These are phyloP conservation scores for Tylochromis polylepis DNA, from an alignment of 2,113 vertebrate species.

Conservation along the genomic window DNA sequence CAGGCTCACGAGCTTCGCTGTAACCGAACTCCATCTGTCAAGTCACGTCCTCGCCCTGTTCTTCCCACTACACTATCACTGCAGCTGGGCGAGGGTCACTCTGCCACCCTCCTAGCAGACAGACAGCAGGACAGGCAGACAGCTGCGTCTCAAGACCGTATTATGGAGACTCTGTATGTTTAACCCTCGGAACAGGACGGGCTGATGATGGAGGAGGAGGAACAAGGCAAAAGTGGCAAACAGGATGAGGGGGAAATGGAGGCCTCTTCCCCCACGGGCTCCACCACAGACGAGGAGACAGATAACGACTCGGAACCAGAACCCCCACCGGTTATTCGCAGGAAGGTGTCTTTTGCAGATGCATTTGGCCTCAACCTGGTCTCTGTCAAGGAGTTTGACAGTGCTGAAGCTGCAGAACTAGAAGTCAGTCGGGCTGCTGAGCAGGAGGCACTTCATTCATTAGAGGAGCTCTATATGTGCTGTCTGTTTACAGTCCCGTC, in stretches of 20 bases:
- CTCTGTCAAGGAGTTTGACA: constrained; percentile 90
- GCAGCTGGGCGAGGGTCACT: constrained; percentile 71
- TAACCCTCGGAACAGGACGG: constrained; percentile 56
- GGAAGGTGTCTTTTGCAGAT: constrained; percentile 96
- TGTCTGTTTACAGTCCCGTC: constrained; percentile 79
- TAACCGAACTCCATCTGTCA: constrained; percentile 87
- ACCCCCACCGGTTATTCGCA: constrained; percentile 53
- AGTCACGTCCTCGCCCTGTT: constrained; percentile 75
- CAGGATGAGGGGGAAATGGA: constrained; percentile 71
- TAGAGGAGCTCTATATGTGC: constrained; percentile 80
- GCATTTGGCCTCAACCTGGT: constrained; percentile 91
- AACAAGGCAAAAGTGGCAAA: constrained; percentile 42
- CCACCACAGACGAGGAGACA: constrained; percentile 76
- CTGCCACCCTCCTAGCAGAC: constrained; percentile 72
- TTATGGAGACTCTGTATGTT: constrained; percentile 72
- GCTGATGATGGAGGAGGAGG: constrained; percentile 49
- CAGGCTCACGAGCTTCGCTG: constrained; percentile 84
- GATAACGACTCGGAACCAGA: constrained; percentile 75
- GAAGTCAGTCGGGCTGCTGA: constrained; percentile 35
- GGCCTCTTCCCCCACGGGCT: constrained; percentile 68
- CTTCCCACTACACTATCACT: constrained; percentile 78
- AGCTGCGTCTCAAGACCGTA: constrained; percentile 56
- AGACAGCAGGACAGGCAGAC: constrained; percentile 33
- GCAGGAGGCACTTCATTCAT: constrained; percentile 35
- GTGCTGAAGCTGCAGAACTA: constrained; percentile 61